These are phyloP conservation scores for Nemotelus nigrinus DNA, from an alignment of 2,888 invertebrate species.

Conservation along the genomic window DNA sequence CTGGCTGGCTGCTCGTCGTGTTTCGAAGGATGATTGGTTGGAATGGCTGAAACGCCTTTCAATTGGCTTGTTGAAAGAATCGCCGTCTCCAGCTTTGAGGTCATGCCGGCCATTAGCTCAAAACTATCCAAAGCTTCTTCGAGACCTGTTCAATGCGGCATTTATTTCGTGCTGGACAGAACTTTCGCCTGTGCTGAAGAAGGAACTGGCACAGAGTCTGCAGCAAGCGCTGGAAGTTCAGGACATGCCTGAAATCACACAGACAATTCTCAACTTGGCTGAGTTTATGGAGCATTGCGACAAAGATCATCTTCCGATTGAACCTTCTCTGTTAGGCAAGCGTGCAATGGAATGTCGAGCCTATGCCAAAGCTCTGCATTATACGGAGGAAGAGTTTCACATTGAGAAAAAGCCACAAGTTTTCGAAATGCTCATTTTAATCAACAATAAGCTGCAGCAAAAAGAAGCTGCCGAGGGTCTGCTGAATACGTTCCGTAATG, in stretches of 20 bases:
- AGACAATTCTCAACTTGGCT: conserved; percentile 94
- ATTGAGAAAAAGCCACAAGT: conserved; percentile 84
- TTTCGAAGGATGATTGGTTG: conserved; percentile 98
- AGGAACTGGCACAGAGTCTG: conserved; percentile 85
- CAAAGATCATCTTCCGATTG: conserved; percentile 91
- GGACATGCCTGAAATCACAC: conserved; percentile 94
- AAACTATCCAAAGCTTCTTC: conserved; percentile 92
- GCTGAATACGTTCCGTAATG: conserved; percentile 81
- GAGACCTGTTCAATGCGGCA: conserved; percentile 97
- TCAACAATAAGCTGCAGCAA: conserved; percentile 98
- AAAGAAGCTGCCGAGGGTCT: conserved; percentile 97
- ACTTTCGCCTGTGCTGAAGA: conserved; percentile 77
- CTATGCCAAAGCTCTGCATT: conserved; percentile 73
- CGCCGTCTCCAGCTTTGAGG: conserved; percentile 92
- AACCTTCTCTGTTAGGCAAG: conserved; percentile 87
- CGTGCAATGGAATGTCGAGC: conserved; percentile 93
- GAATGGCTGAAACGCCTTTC: conserved; percentile 95
- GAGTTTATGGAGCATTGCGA: conserved; percentile 99
- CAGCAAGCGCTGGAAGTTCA: conserved; percentile 91
- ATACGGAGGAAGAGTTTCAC: conserved; percentile 92
- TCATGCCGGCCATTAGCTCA: conserved; percentile 94
- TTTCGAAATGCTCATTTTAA: conserved; percentile 92
- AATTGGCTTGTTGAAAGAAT: conserved; percentile 92
- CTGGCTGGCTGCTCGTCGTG: conserved; percentile 91
- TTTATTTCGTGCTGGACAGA: conserved; percentile 99